Conservation (phyloP, 1,140 invertebrate genomes). For the Drosophila cardini region DNA sequence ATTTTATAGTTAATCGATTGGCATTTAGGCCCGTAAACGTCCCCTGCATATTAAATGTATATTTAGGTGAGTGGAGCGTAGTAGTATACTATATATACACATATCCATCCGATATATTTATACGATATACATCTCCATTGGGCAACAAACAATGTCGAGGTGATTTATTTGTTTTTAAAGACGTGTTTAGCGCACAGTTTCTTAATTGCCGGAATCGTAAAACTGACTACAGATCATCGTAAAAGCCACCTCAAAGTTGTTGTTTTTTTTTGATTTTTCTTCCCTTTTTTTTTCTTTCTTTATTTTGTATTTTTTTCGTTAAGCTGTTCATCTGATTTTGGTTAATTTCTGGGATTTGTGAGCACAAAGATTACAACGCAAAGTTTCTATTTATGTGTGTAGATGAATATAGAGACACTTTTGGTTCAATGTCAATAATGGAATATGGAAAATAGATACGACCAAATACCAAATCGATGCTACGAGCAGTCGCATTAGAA, state of each 20-base stretch:
- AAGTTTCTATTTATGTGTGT: conserved; percentile 15
- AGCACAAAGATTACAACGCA: conserved; percentile 5
- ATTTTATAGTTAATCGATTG: conserved; percentile 79
- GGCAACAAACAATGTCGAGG: conserved; percentile 44
- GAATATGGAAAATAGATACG: conserved; percentile 48
- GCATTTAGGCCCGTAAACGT: conserved; percentile 66
- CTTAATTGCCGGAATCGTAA: conserved; percentile 66
- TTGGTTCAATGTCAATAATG: conserved; percentile 36
- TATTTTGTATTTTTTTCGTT: conserved; percentile 4
- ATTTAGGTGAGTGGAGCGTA: conserved; percentile 13
- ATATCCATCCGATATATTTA: conserved; percentile 16
- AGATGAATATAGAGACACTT: conserved; percentile 21
- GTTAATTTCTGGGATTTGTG: conserved; percentile 1
- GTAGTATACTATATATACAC: too few relatives aligned
- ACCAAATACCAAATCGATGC: conserved; percentile 24
- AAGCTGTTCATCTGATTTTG: not conserved
- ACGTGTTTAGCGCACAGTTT: conserved; percentile 71
- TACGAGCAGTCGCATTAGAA: conserved; percentile 56
- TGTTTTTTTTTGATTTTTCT: not conserved
- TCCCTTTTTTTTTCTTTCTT: not conserved
- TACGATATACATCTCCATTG: conserved; percentile 33
- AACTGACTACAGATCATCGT: conserved; percentile 63
- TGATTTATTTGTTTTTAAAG: conserved; percentile 82
- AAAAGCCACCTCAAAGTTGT: conserved; percentile 27
- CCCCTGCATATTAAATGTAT: conserved; percentile 70